A percentile compares a stretch with the other conserved stretches of the same genome.
Conservation (phyloP, 1,140 invertebrate genomes). For the Periplaneta americana region DNA sequence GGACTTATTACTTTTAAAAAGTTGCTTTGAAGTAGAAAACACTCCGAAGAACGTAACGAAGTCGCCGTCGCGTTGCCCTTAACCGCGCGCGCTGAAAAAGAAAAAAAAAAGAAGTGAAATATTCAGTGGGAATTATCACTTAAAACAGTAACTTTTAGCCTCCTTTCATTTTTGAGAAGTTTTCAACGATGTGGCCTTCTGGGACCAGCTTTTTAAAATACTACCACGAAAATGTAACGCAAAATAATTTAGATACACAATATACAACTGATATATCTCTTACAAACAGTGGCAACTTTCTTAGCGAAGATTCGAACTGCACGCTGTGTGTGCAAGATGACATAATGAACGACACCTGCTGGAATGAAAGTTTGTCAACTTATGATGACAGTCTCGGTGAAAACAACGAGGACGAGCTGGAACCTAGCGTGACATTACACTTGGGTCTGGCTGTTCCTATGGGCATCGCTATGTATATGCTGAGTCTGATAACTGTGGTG, state of each 20-base stretch:
- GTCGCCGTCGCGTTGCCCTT: too few species aligned
- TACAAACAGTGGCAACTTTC: neutral
- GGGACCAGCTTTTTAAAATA: neutral
- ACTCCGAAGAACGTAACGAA: too few species aligned
- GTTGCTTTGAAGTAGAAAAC: too few species aligned
- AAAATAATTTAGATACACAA: neutral
- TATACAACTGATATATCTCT: neutral
- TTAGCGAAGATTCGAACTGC: neutral
- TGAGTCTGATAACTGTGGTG: conserved; percentile 37
- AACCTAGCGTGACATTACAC: neutral
- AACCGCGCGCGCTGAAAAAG: too few species aligned
- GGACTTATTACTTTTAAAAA: too few species aligned
- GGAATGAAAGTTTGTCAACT: neutral
- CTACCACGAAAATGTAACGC: neutral
- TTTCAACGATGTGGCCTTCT: neutral
- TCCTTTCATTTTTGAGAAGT: neutral
- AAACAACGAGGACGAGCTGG: neutral
- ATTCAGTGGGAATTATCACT: neutral
- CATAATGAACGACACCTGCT: neutral
- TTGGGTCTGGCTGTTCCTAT: conserved; percentile 27
- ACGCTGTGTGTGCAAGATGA: neutral
- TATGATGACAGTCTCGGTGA: neutral
- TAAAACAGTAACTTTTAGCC: neutral
- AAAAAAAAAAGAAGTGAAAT: neutral
- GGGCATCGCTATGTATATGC: conserved; percentile 33